Percentiles rank a stretch among this genome's conserved stretches.
Evolutionary conservation across 2,797 vertebrate genomes (phyloP).

Genomic region (Dendrocincla tyrannina): DNA sequence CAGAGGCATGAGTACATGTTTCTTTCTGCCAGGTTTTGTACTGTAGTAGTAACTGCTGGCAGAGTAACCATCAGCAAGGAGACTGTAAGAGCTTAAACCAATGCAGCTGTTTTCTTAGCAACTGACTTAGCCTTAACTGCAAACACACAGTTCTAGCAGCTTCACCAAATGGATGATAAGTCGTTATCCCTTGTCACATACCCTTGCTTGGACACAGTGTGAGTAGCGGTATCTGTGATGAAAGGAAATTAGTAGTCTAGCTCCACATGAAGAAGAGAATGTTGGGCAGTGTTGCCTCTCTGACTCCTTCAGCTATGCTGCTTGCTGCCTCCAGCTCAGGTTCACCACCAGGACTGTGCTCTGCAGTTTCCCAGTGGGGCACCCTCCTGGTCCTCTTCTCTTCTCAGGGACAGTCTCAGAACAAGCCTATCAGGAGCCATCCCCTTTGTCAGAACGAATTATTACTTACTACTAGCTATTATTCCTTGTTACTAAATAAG

Average conservation of each 20-base stretch:
- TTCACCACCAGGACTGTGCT: neutral
- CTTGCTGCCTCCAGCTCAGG: neutral
- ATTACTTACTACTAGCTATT: neutral
- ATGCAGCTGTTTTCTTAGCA: neutral
- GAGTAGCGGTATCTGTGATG: neutral
- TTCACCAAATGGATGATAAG: neutral
- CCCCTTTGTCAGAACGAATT: neutral
- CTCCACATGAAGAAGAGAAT: neutral
- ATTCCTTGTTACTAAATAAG: neutral
- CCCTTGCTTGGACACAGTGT: neutral
- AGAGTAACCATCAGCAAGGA: neutral
- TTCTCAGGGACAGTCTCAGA: neutral
- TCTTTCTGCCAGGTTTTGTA: neutral
- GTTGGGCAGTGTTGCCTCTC: neutral
- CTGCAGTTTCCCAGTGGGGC: neutral
- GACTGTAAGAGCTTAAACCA: neutral
- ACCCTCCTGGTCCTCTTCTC: neutral
- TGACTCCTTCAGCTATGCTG: neutral
- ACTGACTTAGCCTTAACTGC: neutral
- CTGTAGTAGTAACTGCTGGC: neutral
- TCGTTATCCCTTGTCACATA: neutral
- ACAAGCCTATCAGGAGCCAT: neutral
- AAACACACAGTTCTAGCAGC: neutral
- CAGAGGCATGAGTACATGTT: accelerated
- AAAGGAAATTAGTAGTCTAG: neutral